Evolutionary conservation across 2,113 vertebrate genomes (phyloP).

Genomic region (Percina caprodes): DNA sequence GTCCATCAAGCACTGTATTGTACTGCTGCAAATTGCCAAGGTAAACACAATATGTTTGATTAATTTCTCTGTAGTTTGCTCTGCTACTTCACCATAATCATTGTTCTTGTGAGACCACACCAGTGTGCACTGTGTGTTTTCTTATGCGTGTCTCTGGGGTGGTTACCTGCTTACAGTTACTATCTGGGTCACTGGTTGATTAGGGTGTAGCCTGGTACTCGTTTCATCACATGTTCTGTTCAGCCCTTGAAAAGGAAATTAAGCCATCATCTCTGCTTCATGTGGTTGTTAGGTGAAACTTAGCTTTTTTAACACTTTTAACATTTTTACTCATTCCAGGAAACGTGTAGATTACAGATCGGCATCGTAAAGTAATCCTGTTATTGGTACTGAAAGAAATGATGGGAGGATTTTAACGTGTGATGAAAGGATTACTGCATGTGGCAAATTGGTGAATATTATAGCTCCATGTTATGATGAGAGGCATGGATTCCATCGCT

Average conservation of each 20-base stretch:
- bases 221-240: conserved; percentile 76
- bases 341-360: not conserved
- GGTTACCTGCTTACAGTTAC: conserved; percentile 65
- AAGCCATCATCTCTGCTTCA: conserved; percentile 43
- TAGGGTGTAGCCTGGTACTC: conserved; percentile 65
- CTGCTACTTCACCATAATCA: conserved; percentile 32
- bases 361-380: not conserved
- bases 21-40: conserved; percentile 99
- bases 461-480: conserved; percentile 19
- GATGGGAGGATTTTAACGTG: conserved; percentile 36
- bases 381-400: not conserved
- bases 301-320: not conserved
- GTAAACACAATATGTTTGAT: conserved; percentile 82
- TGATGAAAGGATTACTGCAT: conserved; percentile 72
- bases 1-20: conserved; percentile 99
- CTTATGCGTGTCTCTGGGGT: conserved; percentile 36
- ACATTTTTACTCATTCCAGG: not conserved
- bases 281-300: conserved; percentile 29
- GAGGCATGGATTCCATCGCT: conserved; percentile 19
- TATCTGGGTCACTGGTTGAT: conserved; percentile 51
- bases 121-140: conserved; percentile 32
- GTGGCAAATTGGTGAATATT: conserved; percentile 34
- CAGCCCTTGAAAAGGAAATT: conserved; percentile 55
- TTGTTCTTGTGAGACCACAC: conserved; percentile 42
- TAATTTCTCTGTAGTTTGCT: not conserved